A percentile compares a stretch with the other conserved stretches of the same genome.
phyloP scores from a whole-genome alignment of 2,888 invertebrate genomes.

The Drosophila leonis region DNA sequence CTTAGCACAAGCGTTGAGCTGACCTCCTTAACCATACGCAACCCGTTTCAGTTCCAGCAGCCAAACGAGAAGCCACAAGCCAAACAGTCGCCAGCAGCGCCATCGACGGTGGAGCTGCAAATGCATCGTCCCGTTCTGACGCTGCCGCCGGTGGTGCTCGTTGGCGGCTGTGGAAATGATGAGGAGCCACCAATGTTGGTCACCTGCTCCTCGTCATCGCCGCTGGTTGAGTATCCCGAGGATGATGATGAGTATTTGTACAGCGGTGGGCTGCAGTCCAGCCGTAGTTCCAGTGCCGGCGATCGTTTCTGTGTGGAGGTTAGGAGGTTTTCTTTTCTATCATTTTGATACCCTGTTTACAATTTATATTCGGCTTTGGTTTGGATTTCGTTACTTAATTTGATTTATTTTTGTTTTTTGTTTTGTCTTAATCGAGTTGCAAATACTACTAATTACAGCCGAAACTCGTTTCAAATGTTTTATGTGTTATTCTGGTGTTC shows the following conservation, averaged over 20 bases:
- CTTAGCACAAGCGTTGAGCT: slow-evolving; percentile 8
- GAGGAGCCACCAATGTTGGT: slow-evolving; percentile 44
- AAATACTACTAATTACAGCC: slow-evolving; percentile 16
- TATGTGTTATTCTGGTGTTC: slow-evolving; percentile 11
- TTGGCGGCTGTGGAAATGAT: slow-evolving; percentile 86
- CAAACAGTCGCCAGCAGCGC: slow-evolving; percentile 16
- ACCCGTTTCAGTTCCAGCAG: slow-evolving; percentile 75
- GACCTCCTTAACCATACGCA: slow-evolving; percentile 61
- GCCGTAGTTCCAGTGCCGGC: slow-evolving; percentile 79
- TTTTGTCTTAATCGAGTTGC: slow-evolving; percentile 29
- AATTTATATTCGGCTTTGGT: slow-evolving; percentile 48
- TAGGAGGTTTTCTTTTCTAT: slow-evolving; percentile 79
- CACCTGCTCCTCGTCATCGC: slow-evolving; percentile 89
- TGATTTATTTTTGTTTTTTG: slow-evolving; percentile 15
- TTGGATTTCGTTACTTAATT: slow-evolving; percentile 38
- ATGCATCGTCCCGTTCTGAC: slow-evolving; percentile 85
- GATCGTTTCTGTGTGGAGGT: slow-evolving; percentile 86
- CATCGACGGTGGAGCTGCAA: slow-evolving; percentile 71
- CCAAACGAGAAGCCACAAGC: slow-evolving; percentile 15
- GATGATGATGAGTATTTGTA: slow-evolving; percentile 89
- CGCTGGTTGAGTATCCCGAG: slow-evolving; percentile 94
- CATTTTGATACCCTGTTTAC: slow-evolving; percentile 51
- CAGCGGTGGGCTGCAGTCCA: slow-evolving; percentile 55
- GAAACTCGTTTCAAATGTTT: slow-evolving; percentile 17
- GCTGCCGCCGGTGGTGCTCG: slow-evolving; percentile 86